phyloP scores from a whole-genome alignment of 2,113 vertebrate species.

The Catagonus wagneri region DNA sequence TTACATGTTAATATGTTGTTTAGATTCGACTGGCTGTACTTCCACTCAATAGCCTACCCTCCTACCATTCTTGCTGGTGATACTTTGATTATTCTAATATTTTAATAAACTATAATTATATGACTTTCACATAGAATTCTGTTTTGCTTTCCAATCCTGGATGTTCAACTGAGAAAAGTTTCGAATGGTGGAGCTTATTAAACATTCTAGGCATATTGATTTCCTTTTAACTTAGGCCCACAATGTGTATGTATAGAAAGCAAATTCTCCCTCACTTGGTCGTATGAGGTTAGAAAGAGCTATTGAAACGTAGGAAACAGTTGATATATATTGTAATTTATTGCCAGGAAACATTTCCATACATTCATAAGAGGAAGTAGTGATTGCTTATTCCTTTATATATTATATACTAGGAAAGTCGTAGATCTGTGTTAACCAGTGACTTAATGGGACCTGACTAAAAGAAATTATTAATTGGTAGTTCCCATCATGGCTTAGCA shows the following conservation, averaged over 20 bases:
- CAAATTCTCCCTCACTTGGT: not conserved
- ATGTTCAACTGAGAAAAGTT: not conserved
- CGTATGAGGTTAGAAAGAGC: not conserved
- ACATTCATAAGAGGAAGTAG: not conserved
- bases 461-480: not conserved
- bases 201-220: not conserved
- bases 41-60: not conserved
- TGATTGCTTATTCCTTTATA: not conserved
- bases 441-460: not conserved
- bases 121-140: slow-evolving; percentile 37
- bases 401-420: not conserved
- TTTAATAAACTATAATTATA: not conserved
- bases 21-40: not conserved
- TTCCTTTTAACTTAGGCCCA: not conserved
- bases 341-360: slow-evolving; percentile 9
- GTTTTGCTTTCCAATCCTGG: slow-evolving; percentile 39
- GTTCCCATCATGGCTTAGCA: too few species aligned
- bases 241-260: not conserved
- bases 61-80: not conserved
- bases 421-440: not conserved
- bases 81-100: not conserved
- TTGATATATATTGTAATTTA: slow-evolving; percentile 14
- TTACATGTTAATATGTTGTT: not conserved
- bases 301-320: not conserved
- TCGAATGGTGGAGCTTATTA: not conserved